These are phyloP conservation scores for Oenanthe melanoleuca DNA, from an alignment of 2,113 vertebrate genomes.

Conservation along the genomic window DNA sequence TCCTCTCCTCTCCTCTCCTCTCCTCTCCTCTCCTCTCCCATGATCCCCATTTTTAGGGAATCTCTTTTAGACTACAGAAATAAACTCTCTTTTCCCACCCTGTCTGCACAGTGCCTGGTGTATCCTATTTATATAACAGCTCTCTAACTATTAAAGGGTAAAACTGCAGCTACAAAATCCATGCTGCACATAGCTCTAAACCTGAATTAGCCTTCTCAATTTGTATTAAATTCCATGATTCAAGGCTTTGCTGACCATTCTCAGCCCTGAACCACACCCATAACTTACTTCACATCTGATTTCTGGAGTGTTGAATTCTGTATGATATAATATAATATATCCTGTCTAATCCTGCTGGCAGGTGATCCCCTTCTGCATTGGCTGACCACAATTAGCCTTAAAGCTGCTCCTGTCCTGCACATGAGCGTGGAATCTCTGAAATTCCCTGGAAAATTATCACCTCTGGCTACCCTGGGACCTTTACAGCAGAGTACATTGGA, in stretches of 20 bases:
- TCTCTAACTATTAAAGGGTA: background rate
- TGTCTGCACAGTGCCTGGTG: background rate
- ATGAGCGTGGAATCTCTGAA: background rate
- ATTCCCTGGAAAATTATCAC: background rate
- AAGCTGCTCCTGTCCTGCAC: background rate
- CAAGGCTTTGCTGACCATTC: background rate
- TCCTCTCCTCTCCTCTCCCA: background rate
- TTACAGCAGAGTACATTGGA: background rate
- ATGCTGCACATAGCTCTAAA: background rate
- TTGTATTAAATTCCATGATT: background rate
- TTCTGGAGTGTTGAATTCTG: background rate
- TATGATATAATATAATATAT: background rate
- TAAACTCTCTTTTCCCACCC: background rate
- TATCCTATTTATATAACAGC: background rate
- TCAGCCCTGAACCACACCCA: background rate
- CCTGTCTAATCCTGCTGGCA: background rate
- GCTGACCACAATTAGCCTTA: background rate
- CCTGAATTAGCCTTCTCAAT: background rate
- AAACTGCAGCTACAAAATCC: background rate
- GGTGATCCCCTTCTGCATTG: background rate
- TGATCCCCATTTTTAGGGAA: background rate
- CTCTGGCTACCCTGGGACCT: background rate
- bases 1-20: too few species aligned
- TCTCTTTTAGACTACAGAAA: background rate
- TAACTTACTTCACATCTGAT: background rate